phyloP scores from a whole-genome alignment of 2,797 vertebrate genomes.

The Pempheris klunzingeri region DNA sequence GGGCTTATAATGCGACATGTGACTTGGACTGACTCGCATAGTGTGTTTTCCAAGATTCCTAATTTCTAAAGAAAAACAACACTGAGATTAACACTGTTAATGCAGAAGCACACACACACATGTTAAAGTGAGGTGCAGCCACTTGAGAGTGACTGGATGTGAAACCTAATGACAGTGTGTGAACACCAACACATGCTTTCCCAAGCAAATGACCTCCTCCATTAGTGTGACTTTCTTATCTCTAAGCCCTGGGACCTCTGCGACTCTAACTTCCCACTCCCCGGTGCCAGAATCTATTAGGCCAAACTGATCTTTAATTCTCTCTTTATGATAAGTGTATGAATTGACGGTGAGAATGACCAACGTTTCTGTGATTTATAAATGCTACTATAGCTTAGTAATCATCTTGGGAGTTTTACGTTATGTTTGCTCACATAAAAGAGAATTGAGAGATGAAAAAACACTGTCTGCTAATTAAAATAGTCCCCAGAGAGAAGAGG shows the following conservation, averaged over 20 bases:
- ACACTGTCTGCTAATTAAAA: conserved; percentile 27
- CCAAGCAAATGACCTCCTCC: conserved; percentile 25
- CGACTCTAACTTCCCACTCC: conserved; percentile 13
- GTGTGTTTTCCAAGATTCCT: neutral
- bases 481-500: neutral
- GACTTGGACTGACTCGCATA: neutral
- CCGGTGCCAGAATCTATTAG: conserved; percentile 21
- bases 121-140: conserved; percentile 27
- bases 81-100: neutral
- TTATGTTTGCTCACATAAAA: conserved; percentile 23
- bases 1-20: neutral
- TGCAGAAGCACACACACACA: neutral
- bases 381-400: neutral
- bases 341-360: neutral
- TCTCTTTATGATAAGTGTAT: neutral
- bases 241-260: conserved; percentile 41
- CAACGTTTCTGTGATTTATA: conserved; percentile 14
- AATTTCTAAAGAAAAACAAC: conserved; percentile 2
- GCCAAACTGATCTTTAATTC: conserved; percentile 22
- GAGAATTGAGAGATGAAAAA: conserved; percentile 17
- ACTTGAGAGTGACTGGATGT: conserved; percentile 45
- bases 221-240: conserved; percentile 17
- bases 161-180: conserved; percentile 27
- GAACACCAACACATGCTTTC: conserved; percentile 35
- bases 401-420: neutral